Percentiles rank a stretch among this genome's conserved stretches.
Evolutionary conservation across 2,113 vertebrate species (phyloP).

Genomic region (Tautogolabrus adspersus): DNA sequence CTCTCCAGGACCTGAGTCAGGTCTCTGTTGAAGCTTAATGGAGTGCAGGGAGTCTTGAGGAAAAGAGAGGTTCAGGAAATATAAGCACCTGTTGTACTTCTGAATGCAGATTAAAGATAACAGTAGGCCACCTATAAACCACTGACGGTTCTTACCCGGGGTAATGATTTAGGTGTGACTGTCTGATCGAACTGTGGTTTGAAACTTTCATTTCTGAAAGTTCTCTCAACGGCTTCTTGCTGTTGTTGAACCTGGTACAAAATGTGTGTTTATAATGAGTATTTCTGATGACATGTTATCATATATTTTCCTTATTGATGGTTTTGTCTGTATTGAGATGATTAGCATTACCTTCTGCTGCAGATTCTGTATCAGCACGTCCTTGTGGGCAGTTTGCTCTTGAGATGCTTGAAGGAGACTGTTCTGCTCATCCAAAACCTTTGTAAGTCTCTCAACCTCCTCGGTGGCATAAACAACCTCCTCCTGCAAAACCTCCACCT

Average conservation of each 20-base stretch:
- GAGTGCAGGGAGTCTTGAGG: constrained; percentile 88
- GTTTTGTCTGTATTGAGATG: background rate
- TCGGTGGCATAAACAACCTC: constrained; percentile 89
- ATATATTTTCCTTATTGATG: background rate
- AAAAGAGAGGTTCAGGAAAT: background rate
- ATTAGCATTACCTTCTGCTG: constrained; percentile 83
- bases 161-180: constrained; percentile 72
- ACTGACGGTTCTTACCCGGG: constrained; percentile 58
- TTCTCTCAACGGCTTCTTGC: constrained; percentile 72
- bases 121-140: background rate
- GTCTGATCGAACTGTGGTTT: constrained; percentile 29
- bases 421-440: constrained; percentile 89
- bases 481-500: constrained; percentile 93
- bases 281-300: background rate
- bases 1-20: constrained; percentile 87
- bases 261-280: background rate
- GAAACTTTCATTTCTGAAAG: constrained; percentile 48
- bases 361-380: constrained; percentile 85
- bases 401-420: constrained; percentile 85
- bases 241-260: constrained; percentile 74
- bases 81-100: background rate
- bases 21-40: constrained; percentile 84
- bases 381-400: constrained; percentile 85
- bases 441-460: constrained; percentile 89
- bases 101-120: background rate